phyloP scores from a whole-genome alignment of 1,140 invertebrate genomes.

The Microvelia longipes region DNA sequence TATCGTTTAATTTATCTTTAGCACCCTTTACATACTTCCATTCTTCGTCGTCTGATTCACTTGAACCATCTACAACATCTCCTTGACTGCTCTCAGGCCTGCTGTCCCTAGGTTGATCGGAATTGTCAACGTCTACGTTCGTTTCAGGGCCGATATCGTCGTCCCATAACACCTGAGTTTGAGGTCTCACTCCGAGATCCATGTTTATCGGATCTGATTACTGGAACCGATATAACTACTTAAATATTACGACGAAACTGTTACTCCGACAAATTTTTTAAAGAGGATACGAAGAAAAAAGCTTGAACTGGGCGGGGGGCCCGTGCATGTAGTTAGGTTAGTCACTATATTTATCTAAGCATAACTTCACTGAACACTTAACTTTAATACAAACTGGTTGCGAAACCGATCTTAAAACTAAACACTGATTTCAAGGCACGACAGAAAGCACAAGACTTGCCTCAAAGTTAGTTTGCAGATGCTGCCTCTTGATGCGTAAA shows the following conservation, averaged over 20 bases:
- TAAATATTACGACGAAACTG: too few relatives aligned
- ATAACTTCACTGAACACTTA: neutral
- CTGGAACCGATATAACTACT: neutral
- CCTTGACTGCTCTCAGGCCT: neutral
- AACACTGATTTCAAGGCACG: too few relatives aligned
- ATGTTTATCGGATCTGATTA: neutral
- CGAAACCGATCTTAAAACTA: too few relatives aligned
- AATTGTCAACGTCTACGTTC: neutral
- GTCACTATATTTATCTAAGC: neutral
- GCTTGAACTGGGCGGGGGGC: neutral
- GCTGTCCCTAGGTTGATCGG: neutral
- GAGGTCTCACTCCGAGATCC: neutral
- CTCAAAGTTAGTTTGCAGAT: too few relatives aligned
- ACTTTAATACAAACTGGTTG: neutral
- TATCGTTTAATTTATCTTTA: neutral
- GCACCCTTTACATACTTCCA: neutral
- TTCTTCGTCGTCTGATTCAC: neutral
- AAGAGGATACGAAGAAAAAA: too few relatives aligned
- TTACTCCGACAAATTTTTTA: too few relatives aligned
- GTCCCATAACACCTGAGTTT: neutral
- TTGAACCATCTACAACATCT: neutral
- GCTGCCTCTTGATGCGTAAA: too few relatives aligned
- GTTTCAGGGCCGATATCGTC: neutral
- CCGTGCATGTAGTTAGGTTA: neutral
- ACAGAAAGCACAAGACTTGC: too few relatives aligned